Evolutionary conservation across 1,140 invertebrate species (phyloP).

Genomic region (Temnothorax nylanderi): DNA sequence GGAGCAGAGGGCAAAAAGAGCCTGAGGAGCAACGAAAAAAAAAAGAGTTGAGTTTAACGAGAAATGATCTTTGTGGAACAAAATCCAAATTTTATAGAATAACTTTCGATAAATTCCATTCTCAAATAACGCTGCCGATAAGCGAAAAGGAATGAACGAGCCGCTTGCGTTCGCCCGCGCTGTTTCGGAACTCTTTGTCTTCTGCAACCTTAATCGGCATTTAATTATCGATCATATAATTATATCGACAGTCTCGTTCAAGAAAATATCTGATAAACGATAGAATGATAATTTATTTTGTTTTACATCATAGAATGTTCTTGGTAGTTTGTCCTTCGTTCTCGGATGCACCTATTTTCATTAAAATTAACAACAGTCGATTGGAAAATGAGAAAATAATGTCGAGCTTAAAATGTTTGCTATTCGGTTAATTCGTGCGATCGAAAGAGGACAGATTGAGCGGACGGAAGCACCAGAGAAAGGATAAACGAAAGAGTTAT

Average conservation of each 20-base stretch:
- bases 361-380: conserved; percentile 20
- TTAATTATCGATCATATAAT: conserved; percentile 54
- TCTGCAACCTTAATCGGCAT: conserved; percentile 25
- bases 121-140: conserved; percentile 26
- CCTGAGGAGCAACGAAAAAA: neutral
- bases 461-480: neutral
- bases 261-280: conserved; percentile 1
- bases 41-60: conserved; percentile 73
- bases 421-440: neutral
- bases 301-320: neutral
- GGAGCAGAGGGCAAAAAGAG: conserved; percentile 32
- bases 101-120: conserved; percentile 78
- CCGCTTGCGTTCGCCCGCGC: neutral
- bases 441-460: neutral
- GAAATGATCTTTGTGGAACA: conserved; percentile 76
- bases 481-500: neutral
- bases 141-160: conserved; percentile 27
- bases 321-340: neutral
- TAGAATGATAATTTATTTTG: conserved; percentile 23
- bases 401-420: neutral
- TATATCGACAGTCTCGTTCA: conserved; percentile 27
- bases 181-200: neutral
- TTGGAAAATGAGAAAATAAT: neutral
- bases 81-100: conserved; percentile 78
- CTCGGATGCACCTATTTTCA: neutral